phyloP scores from a whole-genome alignment of 1,140 invertebrate species.

The Stegodyphus mimosarum region DNA sequence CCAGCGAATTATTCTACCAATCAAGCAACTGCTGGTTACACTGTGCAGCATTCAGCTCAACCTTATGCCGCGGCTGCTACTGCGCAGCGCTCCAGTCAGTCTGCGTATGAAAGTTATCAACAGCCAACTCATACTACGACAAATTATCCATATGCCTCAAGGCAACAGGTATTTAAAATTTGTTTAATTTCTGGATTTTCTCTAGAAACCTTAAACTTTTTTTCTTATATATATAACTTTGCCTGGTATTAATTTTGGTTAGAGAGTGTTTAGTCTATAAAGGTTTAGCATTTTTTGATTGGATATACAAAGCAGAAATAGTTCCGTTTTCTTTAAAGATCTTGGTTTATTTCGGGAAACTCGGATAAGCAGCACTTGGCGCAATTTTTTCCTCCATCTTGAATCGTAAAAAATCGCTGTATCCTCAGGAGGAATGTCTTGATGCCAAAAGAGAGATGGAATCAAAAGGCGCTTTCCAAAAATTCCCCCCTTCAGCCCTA shows the following conservation, averaged over 20 bases:
- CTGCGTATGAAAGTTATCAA: conserved; percentile 60
- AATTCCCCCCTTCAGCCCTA: too few species aligned
- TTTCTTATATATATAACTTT: not conserved
- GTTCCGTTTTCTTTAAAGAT: too few species aligned
- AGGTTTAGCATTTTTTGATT: too few species aligned
- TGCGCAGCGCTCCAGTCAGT: conserved; percentile 57
- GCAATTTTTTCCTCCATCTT: too few species aligned
- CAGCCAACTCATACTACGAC: conserved; percentile 53
- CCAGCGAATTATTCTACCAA: conserved; percentile 40
- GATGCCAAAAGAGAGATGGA: too few species aligned
- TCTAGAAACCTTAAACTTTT: not conserved
- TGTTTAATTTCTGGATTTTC: not conserved
- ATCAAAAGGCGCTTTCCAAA: too few species aligned
- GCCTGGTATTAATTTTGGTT: not conserved
- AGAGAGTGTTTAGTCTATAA: too few species aligned
- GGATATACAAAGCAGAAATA: too few species aligned
- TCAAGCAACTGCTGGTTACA: conserved; percentile 60
- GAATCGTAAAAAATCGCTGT: too few species aligned
- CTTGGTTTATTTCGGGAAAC: too few species aligned
- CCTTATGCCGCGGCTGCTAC: conserved; percentile 56
- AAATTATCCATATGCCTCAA: conserved; percentile 60
- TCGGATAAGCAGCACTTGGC: too few species aligned
- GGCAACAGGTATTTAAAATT: conserved; percentile 55
- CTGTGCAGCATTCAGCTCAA: conserved; percentile 61
- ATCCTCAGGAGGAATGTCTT: too few species aligned